These are phyloP conservation scores for Mus pahari DNA, from an alignment of 2,113 vertebrate species.

Conservation along the genomic window DNA sequence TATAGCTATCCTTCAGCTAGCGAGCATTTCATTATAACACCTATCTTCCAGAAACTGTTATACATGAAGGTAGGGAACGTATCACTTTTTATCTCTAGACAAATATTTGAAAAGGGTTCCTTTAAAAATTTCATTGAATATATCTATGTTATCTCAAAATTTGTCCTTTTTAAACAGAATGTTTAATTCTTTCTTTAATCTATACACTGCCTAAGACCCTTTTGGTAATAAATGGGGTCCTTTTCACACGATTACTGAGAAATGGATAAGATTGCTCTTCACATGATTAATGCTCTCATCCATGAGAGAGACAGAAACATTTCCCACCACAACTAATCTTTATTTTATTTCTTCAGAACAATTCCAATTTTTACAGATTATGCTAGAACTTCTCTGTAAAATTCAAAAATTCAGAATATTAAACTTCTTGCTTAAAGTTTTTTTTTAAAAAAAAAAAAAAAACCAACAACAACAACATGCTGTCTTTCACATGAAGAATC, in stretches of 20 bases:
- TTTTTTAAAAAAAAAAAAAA: neutral
- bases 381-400: neutral
- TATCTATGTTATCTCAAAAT: neutral
- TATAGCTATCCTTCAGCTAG: neutral
- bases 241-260: neutral
- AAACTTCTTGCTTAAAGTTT: neutral
- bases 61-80: neutral
- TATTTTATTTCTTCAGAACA: neutral
- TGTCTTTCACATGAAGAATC: neutral
- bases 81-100: neutral
- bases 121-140: neutral
- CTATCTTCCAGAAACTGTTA: neutral
- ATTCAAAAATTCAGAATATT: neutral
- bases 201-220: neutral
- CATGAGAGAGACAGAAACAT: neutral
- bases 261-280: too few species aligned
- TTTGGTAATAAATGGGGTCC: neutral
- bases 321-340: neutral
- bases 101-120: neutral
- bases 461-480: neutral
- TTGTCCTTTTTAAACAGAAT: neutral
- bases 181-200: neutral
- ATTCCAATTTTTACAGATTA: neutral
- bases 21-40: neutral
- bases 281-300: fast-evolving